phyloP scores from a whole-genome alignment of 2,888 invertebrate species.

The Pyrochroa serraticornis region DNA sequence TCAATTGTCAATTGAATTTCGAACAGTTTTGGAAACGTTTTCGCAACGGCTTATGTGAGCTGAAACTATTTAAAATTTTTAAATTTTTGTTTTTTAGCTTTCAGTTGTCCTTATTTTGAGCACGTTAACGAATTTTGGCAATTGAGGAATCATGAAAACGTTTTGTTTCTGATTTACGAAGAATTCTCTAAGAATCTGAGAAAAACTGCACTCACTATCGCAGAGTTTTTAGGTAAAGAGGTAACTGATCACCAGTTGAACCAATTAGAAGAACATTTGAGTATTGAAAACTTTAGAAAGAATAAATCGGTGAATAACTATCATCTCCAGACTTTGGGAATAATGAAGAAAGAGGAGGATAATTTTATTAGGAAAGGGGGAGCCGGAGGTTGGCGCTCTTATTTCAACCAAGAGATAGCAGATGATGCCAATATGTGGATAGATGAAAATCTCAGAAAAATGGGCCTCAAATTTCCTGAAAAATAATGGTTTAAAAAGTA shows the following conservation, averaged over 20 bases:
- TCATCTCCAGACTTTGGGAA: slow-evolving; percentile 66
- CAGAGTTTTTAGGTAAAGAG: slow-evolving; percentile 65
- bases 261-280: slow-evolving; percentile 70
- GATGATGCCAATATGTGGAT: slow-evolving; percentile 5
- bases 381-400: neutral
- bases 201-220: slow-evolving; percentile 63
- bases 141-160: slow-evolving; percentile 65
- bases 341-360: slow-evolving; percentile 64
- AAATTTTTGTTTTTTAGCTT: slow-evolving; percentile 47
- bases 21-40: slow-evolving; percentile 69
- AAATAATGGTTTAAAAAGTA: no score
- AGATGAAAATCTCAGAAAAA: neutral
- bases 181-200: slow-evolving; percentile 62
- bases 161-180: slow-evolving; percentile 77
- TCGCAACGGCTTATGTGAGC: slow-evolving; percentile 65
- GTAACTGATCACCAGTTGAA: slow-evolving; percentile 64
- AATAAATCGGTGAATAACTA: slow-evolving; percentile 79
- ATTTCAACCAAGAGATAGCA: neutral
- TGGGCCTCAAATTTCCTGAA: neutral
- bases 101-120: slow-evolving; percentile 73
- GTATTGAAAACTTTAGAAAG: slow-evolving; percentile 80
- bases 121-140: slow-evolving; percentile 77
- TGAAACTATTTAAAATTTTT: neutral
- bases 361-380: slow-evolving; percentile 34
- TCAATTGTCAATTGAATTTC: slow-evolving; percentile 10